These are phyloP conservation scores for Pilophorus perplexus DNA, from an alignment of 2,888 invertebrate species.

Conservation along the genomic window DNA sequence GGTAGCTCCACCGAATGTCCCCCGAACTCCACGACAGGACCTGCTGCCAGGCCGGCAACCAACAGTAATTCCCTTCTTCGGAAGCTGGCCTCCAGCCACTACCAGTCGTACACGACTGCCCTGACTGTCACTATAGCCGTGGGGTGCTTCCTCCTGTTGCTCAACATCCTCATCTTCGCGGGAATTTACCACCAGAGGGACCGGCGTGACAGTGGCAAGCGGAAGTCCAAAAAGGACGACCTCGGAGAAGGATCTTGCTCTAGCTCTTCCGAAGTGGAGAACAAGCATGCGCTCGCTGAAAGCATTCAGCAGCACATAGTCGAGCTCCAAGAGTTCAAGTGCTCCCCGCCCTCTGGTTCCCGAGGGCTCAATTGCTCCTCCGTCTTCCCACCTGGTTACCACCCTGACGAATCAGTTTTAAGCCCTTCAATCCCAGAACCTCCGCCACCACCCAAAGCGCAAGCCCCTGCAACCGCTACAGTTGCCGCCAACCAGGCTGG, in stretches of 20 bases:
- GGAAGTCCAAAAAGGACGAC: slow-evolving; percentile 64
- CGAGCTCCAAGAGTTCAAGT: slow-evolving; percentile 61
- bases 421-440: slow-evolving; percentile 61
- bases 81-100: slow-evolving; percentile 75
- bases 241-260: slow-evolving; percentile 70
- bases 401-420: slow-evolving; percentile 51
- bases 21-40: slow-evolving; percentile 59
- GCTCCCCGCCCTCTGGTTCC: slow-evolving; percentile 54
- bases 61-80: slow-evolving; percentile 67
- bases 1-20: slow-evolving; percentile 70
- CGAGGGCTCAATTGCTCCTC: slow-evolving; percentile 49
- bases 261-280: slow-evolving; percentile 54
- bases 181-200: slow-evolving; percentile 85
- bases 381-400: slow-evolving; percentile 49
- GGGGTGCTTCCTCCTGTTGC: slow-evolving; percentile 74
- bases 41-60: slow-evolving; percentile 47
- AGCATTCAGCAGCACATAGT: slow-evolving; percentile 57
- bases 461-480: slow-evolving; percentile 52
- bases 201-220: slow-evolving; percentile 55
- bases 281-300: slow-evolving; percentile 53
- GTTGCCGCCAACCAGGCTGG: slow-evolving; percentile 52
- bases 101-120: slow-evolving; percentile 85
- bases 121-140: slow-evolving; percentile 83
- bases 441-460: slow-evolving; percentile 60
- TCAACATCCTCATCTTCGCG: slow-evolving; percentile 83